Conservation (phyloP, 2,113 vertebrate species). For the Microcebus lehilahytsara region DNA sequence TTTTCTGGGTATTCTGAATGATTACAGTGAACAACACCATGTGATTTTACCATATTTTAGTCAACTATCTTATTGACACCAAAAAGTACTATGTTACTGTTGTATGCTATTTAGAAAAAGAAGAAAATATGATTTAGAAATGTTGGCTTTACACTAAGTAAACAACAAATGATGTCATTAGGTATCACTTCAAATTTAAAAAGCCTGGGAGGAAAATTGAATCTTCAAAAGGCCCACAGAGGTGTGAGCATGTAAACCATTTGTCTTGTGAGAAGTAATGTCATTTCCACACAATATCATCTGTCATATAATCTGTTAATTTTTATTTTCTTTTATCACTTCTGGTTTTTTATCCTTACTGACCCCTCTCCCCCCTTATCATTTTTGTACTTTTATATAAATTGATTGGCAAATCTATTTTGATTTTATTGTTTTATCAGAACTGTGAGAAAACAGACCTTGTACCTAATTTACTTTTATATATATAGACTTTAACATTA, state of each 20-base stretch:
- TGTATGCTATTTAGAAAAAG: background rate
- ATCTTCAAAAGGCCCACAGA: background rate
- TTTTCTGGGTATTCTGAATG: background rate
- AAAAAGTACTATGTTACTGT: background rate
- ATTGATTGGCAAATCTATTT: background rate
- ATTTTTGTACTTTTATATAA: background rate
- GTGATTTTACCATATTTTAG: constrained; percentile 13
- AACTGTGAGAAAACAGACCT: background rate
- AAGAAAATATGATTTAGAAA: constrained; percentile 31
- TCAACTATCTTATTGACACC: background rate
- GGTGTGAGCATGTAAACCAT: background rate
- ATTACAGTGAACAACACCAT: background rate
- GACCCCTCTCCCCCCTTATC: background rate
- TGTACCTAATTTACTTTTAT: background rate
- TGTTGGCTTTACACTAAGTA: background rate
- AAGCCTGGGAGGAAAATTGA: background rate
- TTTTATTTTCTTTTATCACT: background rate
- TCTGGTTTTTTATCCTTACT: no score
- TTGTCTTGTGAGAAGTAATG: background rate
- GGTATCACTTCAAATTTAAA: background rate
- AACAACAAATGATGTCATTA: background rate
- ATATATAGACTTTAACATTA: background rate
- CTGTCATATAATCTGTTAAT: background rate
- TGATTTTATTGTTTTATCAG: background rate
- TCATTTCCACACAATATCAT: background rate